These are phyloP conservation scores for Pipistrellus nathusii DNA, from an alignment of 2,797 vertebrate genomes.

Conservation along the genomic window DNA sequence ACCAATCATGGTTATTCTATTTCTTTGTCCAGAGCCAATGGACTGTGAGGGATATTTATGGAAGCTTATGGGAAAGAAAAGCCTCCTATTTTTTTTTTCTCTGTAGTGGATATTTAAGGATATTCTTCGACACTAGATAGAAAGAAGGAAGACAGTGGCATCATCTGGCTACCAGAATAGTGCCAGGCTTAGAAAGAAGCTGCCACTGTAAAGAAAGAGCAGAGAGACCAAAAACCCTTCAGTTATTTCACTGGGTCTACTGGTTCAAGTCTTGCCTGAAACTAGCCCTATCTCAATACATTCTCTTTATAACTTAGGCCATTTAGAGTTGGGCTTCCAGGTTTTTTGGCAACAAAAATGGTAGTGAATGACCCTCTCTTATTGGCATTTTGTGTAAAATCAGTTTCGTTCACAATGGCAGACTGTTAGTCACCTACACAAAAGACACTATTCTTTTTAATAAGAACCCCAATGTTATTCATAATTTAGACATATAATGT, in stretches of 20 bases:
- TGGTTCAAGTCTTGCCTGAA: conserved; percentile 20
- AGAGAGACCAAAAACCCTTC: not conserved
- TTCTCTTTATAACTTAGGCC: conserved; percentile 1
- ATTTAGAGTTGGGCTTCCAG: not conserved
- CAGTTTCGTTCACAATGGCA: not conserved
- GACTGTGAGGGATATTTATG: not conserved
- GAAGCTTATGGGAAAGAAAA: not conserved
- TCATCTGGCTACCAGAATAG: not conserved
- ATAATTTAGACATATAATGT: not conserved
- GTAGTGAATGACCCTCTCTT: conserved; percentile 16
- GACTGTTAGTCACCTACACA: conserved; percentile 27
- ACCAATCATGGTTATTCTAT: not conserved
- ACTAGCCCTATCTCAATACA: not conserved
- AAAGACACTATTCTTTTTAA: conserved; percentile 41
- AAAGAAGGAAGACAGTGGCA: not conserved
- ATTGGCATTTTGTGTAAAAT: conserved; percentile 35
- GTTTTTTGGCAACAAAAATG: conserved; percentile 1
- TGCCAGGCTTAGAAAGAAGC: not conserved
- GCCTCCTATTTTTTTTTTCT: conserved; percentile 5
- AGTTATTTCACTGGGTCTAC: not conserved
- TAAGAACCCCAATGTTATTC: conserved; percentile 7
- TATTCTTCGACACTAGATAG: not conserved
- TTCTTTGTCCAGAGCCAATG: not conserved
- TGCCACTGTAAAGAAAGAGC: not conserved
- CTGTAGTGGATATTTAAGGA: not conserved